These are phyloP conservation scores for Stegastes partitus DNA, from an alignment of 2,113 vertebrate genomes.

Conservation along the genomic window DNA sequence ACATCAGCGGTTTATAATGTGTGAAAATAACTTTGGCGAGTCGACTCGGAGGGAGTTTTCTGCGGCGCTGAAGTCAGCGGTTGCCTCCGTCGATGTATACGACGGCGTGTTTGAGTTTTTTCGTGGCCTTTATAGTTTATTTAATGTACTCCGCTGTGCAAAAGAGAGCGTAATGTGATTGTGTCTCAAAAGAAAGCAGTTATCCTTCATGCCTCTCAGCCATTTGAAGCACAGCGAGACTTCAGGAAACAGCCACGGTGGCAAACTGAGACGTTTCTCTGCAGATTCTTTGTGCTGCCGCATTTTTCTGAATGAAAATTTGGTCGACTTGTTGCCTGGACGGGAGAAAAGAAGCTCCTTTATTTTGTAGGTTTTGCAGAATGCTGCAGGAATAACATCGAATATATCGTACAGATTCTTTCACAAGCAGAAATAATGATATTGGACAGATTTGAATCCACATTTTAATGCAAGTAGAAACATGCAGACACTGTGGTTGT, in stretches of 20 bases:
- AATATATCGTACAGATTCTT: too few relatives aligned
- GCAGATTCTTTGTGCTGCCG: not conserved
- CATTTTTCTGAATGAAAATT: conserved; percentile 8
- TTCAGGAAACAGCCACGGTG: not conserved
- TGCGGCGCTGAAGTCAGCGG: not conserved
- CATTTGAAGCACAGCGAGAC: not conserved
- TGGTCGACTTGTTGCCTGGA: too few relatives aligned
- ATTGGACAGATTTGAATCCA: too few relatives aligned
- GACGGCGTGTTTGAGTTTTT: not conserved
- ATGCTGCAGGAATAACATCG: too few relatives aligned
- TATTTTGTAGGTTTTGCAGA: too few relatives aligned
- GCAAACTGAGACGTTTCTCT: not conserved
- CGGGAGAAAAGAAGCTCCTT: too few relatives aligned
- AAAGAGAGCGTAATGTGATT: too few relatives aligned
- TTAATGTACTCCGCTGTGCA: too few relatives aligned
- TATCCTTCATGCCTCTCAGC: not conserved
- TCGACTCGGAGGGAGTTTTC: conserved; percentile 26
- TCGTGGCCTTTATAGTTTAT: not conserved
- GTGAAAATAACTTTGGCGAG: conserved; percentile 46
- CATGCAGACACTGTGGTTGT: too few relatives aligned
- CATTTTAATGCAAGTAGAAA: too few relatives aligned
- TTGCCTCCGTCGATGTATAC: not conserved
- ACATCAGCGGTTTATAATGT: conserved; percentile 49
- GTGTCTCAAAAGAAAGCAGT: not conserved
- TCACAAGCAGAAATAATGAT: too few relatives aligned